Percentiles rank a stretch among this genome's conserved stretches.
Evolutionary conservation across 2,888 invertebrate species (phyloP).

Genomic region (Autographa gamma): DNA sequence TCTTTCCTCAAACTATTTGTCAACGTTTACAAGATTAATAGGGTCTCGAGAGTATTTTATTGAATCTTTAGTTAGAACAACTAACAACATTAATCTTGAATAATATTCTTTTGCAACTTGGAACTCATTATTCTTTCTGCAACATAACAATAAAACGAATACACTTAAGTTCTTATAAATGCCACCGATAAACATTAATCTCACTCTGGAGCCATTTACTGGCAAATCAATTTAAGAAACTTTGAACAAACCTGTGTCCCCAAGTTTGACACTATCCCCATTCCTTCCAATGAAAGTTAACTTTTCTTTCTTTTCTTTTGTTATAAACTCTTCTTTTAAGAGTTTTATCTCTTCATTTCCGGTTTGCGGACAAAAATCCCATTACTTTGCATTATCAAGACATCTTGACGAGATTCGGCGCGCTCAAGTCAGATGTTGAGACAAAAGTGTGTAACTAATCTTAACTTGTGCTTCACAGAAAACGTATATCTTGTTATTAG

Average conservation of each 20-base stretch:
- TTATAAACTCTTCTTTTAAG: slow-evolving; percentile 80
- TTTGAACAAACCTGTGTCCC: slow-evolving; percentile 67
- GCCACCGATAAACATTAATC: slow-evolving; percentile 67
- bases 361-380: slow-evolving; percentile 73
- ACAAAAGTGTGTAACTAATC: slow-evolving; percentile 57
- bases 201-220: slow-evolving; percentile 68
- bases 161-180: slow-evolving; percentile 51
- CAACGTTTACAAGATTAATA: slow-evolving; percentile 30
- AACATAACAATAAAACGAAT: slow-evolving; percentile 40
- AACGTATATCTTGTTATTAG: slow-evolving; percentile 45
- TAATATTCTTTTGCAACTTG: slow-evolving; percentile 15
- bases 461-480: slow-evolving; percentile 43
- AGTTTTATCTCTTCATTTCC: slow-evolving; percentile 79
- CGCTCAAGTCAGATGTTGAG: slow-evolving; percentile 57
- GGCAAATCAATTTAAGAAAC: slow-evolving; percentile 76
- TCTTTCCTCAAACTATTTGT: slow-evolving; percentile 22
- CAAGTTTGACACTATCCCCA: slow-evolving; percentile 67
- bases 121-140: slow-evolving; percentile 42
- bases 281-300: slow-evolving; percentile 81
- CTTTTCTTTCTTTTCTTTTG: slow-evolving; percentile 72
- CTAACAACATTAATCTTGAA: slow-evolving; percentile 36
- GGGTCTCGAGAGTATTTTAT: slow-evolving; percentile 27
- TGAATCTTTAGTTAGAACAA: slow-evolving; percentile 11
- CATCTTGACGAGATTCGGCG: slow-evolving; percentile 73
- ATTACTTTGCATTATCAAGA: slow-evolving; percentile 84